A percentile compares a stretch with the other conserved stretches of the same genome.
phyloP scores from a whole-genome alignment of 2,113 vertebrate species.

The Chaetura pelagica region DNA sequence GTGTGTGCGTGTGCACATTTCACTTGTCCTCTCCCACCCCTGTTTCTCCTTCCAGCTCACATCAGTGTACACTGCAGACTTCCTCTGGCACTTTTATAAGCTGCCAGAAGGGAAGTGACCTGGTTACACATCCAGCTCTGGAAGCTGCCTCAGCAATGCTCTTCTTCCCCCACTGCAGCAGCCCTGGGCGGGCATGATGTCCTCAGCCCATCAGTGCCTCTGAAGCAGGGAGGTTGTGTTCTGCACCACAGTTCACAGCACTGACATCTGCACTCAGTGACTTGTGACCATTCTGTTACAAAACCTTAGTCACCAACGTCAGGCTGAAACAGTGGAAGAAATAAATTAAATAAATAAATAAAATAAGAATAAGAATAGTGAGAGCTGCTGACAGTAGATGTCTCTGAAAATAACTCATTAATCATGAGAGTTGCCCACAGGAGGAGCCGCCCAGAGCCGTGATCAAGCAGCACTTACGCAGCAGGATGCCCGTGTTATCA shows the following conservation, averaged over 20 bases:
- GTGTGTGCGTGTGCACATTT: neutral
- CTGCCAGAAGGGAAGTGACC: conserved; percentile 55
- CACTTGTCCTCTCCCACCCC: neutral
- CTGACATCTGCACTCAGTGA: neutral
- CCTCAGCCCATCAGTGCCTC: neutral
- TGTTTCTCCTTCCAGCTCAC: neutral
- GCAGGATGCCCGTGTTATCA: conserved; percentile 70
- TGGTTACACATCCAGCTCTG: neutral
- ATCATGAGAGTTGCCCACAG: neutral
- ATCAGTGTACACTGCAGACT: neutral
- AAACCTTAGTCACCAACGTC: neutral
- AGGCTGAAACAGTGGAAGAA: neutral
- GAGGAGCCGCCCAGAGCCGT: conserved; percentile 30
- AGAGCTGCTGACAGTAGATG: conserved; percentile 8
- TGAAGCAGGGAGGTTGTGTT: neutral
- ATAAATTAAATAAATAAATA: no score
- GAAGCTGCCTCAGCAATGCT: conserved; percentile 34
- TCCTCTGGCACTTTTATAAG: conserved; percentile 49
- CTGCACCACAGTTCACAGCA: neutral
- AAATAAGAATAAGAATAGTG: no score
- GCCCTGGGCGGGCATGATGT: neutral
- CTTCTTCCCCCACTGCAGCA: conserved; percentile 28
- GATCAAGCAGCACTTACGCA: conserved; percentile 48
- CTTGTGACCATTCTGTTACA: neutral
- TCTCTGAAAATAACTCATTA: conserved; percentile 30